Conservation (phyloP, 2,797 vertebrate species). For the Chanos chanos region DNA sequence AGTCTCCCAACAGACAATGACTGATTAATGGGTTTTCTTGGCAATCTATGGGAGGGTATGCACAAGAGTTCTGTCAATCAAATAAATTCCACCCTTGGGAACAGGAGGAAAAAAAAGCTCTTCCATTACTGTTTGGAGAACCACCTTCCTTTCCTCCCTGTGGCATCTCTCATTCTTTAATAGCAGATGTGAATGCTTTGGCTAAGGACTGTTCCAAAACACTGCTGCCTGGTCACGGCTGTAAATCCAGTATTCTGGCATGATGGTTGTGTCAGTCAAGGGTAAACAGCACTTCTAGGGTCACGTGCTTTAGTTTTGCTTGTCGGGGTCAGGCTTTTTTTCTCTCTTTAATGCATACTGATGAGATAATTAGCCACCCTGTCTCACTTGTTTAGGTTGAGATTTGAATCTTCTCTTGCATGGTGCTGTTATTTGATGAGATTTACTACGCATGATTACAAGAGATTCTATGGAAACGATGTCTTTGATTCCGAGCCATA, state of each 20-base stretch:
- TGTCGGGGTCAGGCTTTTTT: background rate
- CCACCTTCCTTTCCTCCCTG: background rate
- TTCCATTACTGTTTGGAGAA: slow-evolving; percentile 23
- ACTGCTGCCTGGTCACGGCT: too few relatives aligned
- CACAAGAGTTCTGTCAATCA: slow-evolving; percentile 12
- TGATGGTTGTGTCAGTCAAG: background rate
- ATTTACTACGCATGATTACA: background rate
- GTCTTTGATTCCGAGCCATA: background rate
- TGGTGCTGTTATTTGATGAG: background rate
- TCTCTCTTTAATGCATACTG: background rate
- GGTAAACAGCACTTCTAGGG: background rate
- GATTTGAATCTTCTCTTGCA: background rate
- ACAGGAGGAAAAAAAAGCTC: background rate
- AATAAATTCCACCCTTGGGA: slow-evolving; percentile 14
- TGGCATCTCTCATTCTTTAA: slow-evolving; percentile 12
- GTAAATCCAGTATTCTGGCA: background rate
- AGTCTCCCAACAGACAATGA: background rate
- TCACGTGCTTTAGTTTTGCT: background rate
- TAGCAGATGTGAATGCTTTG: background rate
- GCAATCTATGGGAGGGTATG: background rate
- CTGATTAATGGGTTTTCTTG: slow-evolving; percentile 20
- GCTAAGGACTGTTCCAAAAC: background rate
- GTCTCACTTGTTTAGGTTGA: background rate
- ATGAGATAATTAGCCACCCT: background rate
- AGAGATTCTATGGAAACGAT: background rate